Conservation (phyloP, 2,888 invertebrate genomes). For the Venustoraphidia nigricollis region DNA sequence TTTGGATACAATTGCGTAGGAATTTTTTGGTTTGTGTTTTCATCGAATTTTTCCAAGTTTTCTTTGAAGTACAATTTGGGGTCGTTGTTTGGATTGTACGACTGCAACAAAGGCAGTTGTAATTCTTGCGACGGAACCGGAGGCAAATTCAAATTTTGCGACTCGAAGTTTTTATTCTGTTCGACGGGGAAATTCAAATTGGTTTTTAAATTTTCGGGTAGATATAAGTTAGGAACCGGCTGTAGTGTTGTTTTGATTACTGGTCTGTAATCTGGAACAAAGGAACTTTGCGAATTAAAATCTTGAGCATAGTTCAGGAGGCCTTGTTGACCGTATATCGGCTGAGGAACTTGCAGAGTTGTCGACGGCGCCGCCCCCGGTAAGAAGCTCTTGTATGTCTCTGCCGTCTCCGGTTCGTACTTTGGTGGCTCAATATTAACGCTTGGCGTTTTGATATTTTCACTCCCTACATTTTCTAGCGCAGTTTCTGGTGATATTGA, state of each 20-base stretch:
- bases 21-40: slow-evolving; percentile 22
- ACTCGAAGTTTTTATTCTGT: too few species aligned
- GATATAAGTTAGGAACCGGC: too few species aligned
- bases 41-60: slow-evolving; percentile 26
- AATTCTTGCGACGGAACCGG: slow-evolving; percentile 30
- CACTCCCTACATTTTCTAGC: too few species aligned
- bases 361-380: background rate
- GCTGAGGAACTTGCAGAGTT: background rate
- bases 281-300: too few species aligned
- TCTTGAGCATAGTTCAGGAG: too few species aligned
- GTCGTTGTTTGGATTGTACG: slow-evolving; percentile 26
- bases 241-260: too few species aligned
- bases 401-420: background rate
- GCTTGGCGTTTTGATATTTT: background rate
- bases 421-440: background rate
- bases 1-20: slow-evolving; percentile 42
- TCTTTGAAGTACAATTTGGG: slow-evolving; percentile 22
- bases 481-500: too few species aligned
- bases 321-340: too few species aligned
- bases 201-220: too few species aligned
- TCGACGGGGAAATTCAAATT: too few species aligned
- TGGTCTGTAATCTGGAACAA: too few species aligned
- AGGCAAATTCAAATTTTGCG: slow-evolving; percentile 9
- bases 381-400: background rate
- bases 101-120: slow-evolving; percentile 27